These are phyloP conservation scores for Rhinatrema bivittatum DNA, from an alignment of 2,797 vertebrate genomes.

Conservation along the genomic window DNA sequence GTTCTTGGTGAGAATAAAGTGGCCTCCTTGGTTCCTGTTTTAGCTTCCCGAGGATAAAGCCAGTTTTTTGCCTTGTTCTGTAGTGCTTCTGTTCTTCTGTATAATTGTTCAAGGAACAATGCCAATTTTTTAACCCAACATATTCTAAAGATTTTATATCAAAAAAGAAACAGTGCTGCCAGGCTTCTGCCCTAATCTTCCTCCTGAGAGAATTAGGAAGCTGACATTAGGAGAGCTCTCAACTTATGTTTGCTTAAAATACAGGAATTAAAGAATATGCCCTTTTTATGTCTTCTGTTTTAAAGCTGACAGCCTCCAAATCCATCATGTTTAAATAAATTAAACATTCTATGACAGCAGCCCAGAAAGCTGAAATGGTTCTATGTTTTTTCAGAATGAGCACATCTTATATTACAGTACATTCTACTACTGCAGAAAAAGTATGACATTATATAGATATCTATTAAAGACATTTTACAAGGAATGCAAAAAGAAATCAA, in stretches of 20 bases:
- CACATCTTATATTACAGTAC: no score
- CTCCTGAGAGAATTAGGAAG: conserved; percentile 26
- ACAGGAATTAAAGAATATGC: background rate
- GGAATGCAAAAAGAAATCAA: no score
- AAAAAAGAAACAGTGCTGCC: no score
- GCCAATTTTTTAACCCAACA: conserved; percentile 18
- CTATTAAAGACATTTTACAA: no score
- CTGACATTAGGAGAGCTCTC: background rate
- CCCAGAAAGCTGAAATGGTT: background rate
- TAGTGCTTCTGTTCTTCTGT: conserved; percentile 11
- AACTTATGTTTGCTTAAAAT: background rate
- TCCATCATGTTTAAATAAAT: accelerated
- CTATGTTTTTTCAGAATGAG: no score
- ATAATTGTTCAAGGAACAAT: conserved; percentile 18
- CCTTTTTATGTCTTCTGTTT: background rate
- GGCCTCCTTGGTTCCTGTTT: conserved; percentile 20
- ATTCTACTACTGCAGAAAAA: no score
- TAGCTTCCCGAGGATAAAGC: conserved; percentile 16
- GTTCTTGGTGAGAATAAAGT: conserved; percentile 12
- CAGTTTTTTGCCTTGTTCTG: conserved; percentile 3
- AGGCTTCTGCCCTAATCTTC: conserved; percentile 26
- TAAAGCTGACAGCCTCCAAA: background rate
- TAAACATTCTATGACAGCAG: background rate
- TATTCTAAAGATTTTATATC: conserved; percentile 13
- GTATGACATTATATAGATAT: no score